phyloP scores from a whole-genome alignment of 2,888 invertebrate genomes.

The Coenonympha glycerion region DNA sequence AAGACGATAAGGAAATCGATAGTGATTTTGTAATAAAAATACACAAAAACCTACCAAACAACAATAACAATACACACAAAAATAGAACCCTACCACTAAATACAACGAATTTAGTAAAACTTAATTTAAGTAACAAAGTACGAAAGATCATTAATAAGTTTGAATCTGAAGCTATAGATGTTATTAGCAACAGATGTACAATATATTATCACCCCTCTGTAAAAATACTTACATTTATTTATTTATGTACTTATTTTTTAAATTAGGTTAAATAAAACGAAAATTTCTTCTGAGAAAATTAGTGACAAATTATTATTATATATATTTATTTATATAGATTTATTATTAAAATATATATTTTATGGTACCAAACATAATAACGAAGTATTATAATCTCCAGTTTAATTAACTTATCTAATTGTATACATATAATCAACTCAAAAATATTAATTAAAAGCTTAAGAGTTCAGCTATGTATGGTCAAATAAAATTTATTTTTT shows the following conservation, averaged over 20 bases:
- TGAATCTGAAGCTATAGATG: constrained; percentile 38
- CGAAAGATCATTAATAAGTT: constrained; percentile 58
- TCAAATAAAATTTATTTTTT: too few species aligned
- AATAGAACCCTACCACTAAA: constrained; percentile 44
- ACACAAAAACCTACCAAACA: constrained; percentile 28
- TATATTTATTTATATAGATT: too few species aligned
- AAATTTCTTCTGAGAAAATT: too few species aligned
- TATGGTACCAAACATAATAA: too few species aligned
- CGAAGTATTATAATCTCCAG: too few species aligned
- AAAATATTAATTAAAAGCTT: too few species aligned
- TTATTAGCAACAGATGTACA: constrained; percentile 29
- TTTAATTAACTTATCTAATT: too few species aligned
- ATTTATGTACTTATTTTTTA: constrained; percentile 8
- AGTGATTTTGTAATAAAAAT: constrained; percentile 36
- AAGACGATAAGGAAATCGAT: constrained; percentile 60
- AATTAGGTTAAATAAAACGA: too few species aligned
- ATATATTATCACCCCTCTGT: background rate
- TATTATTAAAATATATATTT: too few species aligned
- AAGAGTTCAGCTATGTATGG: too few species aligned
- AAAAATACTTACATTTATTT: constrained; percentile 2
- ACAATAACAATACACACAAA: constrained; percentile 37
- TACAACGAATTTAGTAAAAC: constrained; percentile 41
- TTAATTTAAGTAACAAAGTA: constrained; percentile 63
- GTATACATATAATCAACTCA: too few species aligned
- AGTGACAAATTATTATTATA: too few species aligned